phyloP scores from a whole-genome alignment of 2,113 vertebrate species.

The Rhinopomastus cyanomelas region DNA sequence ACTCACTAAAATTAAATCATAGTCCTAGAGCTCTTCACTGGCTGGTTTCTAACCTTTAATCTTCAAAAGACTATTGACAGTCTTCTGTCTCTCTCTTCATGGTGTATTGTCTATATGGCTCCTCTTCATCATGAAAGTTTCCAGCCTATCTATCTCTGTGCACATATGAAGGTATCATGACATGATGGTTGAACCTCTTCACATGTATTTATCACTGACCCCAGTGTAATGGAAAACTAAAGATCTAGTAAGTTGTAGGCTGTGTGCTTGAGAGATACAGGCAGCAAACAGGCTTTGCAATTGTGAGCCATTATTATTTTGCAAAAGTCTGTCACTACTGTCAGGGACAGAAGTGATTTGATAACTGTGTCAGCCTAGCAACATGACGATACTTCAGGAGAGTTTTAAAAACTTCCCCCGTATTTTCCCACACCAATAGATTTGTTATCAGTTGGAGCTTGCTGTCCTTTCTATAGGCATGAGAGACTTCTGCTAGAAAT shows the following conservation, averaged over 20 bases:
- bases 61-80: background rate
- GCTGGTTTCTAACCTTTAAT: background rate
- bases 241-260: background rate
- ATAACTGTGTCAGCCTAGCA: constrained; percentile 1
- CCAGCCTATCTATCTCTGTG: background rate
- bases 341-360: background rate
- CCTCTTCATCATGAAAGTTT: background rate
- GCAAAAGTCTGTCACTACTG: background rate
- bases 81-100: background rate
- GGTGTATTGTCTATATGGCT: background rate
- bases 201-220: background rate
- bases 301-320: background rate
- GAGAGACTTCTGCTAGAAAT: background rate
- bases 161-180: background rate
- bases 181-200: background rate
- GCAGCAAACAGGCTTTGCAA: background rate
- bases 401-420: background rate
- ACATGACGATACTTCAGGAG: background rate
- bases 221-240: background rate
- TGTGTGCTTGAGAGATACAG: background rate
- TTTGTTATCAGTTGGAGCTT: background rate
- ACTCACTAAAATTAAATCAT: background rate
- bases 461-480: background rate
- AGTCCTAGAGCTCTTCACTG: background rate
- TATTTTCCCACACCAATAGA: background rate